These are phyloP conservation scores for Anoura caudifer DNA, from an alignment of 2,113 vertebrate species.

Conservation along the genomic window DNA sequence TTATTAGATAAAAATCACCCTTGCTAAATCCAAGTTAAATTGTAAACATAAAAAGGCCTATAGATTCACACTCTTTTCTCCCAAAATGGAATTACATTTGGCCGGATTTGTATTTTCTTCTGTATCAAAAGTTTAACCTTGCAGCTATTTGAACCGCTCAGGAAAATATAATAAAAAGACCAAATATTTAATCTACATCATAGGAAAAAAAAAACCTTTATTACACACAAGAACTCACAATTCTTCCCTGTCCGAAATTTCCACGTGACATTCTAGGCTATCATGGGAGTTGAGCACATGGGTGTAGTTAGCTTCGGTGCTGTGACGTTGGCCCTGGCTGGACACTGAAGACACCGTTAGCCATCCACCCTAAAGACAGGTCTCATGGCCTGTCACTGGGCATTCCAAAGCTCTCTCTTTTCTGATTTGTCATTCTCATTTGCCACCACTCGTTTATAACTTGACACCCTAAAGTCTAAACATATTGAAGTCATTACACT, in stretches of 20 bases:
- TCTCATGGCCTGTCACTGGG: neutral
- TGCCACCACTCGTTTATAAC: slow-evolving; percentile 25
- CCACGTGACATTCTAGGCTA: neutral
- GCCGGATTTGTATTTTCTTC: neutral
- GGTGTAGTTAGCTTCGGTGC: neutral
- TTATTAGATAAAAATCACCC: neutral
- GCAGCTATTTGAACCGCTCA: neutral
- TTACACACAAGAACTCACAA: neutral
- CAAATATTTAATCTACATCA: neutral
- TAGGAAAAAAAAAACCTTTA: neutral
- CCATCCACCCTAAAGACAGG: neutral
- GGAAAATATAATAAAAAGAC: neutral
- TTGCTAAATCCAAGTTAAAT: neutral
- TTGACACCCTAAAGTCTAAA: slow-evolving; percentile 1
- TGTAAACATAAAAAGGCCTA: neutral
- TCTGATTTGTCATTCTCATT: slow-evolving; percentile 30
- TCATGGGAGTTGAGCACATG: neutral
- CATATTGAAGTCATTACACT: slow-evolving; percentile 24
- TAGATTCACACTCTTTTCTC: neutral
- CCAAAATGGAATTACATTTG: slow-evolving; percentile 7
- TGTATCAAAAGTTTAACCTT: neutral
- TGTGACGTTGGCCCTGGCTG: neutral
- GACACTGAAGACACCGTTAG: neutral
- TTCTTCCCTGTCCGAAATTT: neutral
- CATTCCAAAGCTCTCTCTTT: neutral